Conservation (phyloP, 2,113 vertebrate genomes). For the Catagonus wagneri region DNA sequence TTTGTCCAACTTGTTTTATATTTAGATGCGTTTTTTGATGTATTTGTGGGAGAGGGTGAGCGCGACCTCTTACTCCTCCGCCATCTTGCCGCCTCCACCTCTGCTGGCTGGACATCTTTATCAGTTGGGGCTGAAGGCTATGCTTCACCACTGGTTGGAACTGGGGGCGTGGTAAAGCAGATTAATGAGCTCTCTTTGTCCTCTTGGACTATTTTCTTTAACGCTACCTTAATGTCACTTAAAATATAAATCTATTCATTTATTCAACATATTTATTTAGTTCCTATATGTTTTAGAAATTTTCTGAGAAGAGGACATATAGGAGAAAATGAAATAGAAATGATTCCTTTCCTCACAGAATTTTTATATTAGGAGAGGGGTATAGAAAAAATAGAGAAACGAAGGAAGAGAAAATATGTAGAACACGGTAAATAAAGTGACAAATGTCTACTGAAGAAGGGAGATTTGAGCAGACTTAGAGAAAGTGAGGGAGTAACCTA, state of each 20-base stretch:
- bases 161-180: background rate
- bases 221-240: background rate
- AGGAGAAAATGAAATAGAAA: background rate
- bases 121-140: background rate
- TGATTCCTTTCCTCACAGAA: background rate
- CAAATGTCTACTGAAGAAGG: background rate
- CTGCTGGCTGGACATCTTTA: background rate
- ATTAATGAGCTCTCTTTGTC: background rate
- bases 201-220: background rate
- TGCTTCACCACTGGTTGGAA: background rate
- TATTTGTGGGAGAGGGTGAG: too few species aligned
- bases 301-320: background rate
- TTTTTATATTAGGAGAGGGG: background rate
- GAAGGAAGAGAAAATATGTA: background rate
- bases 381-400: background rate
- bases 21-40: too few species aligned
- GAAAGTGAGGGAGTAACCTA: background rate
- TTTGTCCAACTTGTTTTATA: too few species aligned
- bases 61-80: too few species aligned
- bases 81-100: too few species aligned
- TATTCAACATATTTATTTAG: background rate
- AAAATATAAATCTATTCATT: background rate
- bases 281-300: background rate
- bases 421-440: background rate
- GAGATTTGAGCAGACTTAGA: background rate